A percentile compares a stretch with the other conserved stretches of the same genome.
phyloP scores from a whole-genome alignment of 2,113 vertebrate genomes.

The Arenaria interpres region DNA sequence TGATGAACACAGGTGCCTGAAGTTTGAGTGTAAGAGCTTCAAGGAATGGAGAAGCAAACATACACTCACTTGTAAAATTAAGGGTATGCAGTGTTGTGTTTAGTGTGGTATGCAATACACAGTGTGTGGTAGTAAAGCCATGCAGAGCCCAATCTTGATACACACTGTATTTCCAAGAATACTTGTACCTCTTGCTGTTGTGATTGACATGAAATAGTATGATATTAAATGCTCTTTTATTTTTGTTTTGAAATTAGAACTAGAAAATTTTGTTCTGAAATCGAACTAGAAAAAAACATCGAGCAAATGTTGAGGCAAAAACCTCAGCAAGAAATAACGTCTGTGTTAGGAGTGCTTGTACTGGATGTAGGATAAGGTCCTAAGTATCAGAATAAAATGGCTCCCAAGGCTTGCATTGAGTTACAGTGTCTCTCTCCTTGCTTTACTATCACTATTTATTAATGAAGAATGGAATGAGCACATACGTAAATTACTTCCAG shows the following conservation, averaged over 20 bases:
- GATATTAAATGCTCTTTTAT: not conserved
- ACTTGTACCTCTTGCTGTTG: conserved; percentile 4
- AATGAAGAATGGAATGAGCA: not conserved
- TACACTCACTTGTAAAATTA: not conserved
- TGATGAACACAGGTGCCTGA: conserved; percentile 32
- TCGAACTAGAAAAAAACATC: not conserved
- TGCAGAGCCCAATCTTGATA: not conserved
- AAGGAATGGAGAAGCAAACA: not conserved
- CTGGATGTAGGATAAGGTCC: not conserved
- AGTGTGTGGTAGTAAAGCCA: conserved; percentile 8
- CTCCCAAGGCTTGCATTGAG: not conserved
- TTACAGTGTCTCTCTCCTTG: not conserved
- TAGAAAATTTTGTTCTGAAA: not conserved
- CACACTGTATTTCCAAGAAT: not conserved
- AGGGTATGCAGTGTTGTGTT: not conserved
- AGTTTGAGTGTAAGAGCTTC: conserved; percentile 3
- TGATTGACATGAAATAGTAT: not conserved
- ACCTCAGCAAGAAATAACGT: not conserved
- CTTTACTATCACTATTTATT: not conserved
- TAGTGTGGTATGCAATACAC: not conserved
- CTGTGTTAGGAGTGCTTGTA: not conserved
- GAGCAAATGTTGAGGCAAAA: not conserved
- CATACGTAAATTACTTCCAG: not conserved
- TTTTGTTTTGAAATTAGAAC: not conserved
- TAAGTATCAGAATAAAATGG: not conserved